Conservation (phyloP, 2,888 invertebrate genomes). For the Sphinx pinastri region DNA sequence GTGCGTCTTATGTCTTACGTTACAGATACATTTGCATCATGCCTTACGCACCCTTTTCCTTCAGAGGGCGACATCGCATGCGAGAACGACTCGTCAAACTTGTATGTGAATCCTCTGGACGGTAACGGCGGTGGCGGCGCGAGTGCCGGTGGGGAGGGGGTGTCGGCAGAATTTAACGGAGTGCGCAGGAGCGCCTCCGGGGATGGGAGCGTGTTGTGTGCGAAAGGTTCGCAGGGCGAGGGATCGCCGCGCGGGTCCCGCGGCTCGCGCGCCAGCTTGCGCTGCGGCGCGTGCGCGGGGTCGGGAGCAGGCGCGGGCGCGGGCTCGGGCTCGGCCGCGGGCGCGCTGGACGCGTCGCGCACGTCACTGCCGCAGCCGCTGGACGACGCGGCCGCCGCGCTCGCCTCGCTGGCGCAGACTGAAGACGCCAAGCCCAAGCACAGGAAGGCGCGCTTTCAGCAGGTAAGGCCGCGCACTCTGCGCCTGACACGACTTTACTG, state of each 20-base stretch:
- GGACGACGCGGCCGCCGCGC: constrained; percentile 51
- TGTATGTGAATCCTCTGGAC: constrained; percentile 94
- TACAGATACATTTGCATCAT: constrained; percentile 98
- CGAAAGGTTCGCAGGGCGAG: constrained; percentile 82
- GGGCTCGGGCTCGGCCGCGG: constrained; percentile 60
- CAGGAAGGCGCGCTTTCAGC: constrained; percentile 93
- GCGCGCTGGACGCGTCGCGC: constrained; percentile 72
- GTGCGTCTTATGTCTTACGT: constrained; percentile 85
- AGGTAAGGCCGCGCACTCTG: constrained; percentile 77
- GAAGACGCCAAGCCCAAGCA: constrained; percentile 88
- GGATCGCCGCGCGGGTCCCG: constrained; percentile 77
- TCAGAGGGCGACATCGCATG: constrained; percentile 91
- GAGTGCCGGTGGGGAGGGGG: constrained; percentile 60
- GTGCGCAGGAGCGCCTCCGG: constrained; percentile 93
- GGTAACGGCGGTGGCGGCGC: constrained; percentile 82
- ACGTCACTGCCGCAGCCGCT: constrained; percentile 71
- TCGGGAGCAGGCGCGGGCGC: constrained; percentile 59
- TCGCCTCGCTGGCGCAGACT: constrained; percentile 48
- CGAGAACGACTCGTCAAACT: constrained; percentile 90
- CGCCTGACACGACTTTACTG: constrained; percentile 17
- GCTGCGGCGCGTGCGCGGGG: constrained; percentile 3
- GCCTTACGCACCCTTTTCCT: constrained; percentile 97
- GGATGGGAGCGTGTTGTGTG: constrained; percentile 88
- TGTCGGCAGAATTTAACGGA: constrained; percentile 76
- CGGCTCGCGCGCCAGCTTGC: constrained; percentile 75